Percentiles rank a stretch among this genome's conserved stretches.
phyloP scores from a whole-genome alignment of 2,888 invertebrate genomes.

The Melikaiella ostensackeni region DNA sequence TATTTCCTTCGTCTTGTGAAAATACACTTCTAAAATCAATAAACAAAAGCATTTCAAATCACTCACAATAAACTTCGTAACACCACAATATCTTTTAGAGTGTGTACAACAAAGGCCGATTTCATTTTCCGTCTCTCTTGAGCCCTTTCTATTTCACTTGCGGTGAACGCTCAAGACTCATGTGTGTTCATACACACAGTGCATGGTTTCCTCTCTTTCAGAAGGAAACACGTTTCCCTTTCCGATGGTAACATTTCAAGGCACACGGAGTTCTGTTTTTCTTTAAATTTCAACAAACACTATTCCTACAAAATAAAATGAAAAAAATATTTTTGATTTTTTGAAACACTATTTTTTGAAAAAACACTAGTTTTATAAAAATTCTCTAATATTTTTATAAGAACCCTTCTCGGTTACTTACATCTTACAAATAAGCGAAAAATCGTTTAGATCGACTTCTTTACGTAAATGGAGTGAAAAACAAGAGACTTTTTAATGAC shows the following conservation, averaged over 20 bases:
- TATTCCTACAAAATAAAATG: neutral
- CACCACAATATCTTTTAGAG: neutral
- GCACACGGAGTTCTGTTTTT: slow-evolving; percentile 14
- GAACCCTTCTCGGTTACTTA: slow-evolving; percentile 15
- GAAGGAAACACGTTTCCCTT: slow-evolving; percentile 35
- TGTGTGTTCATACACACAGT: slow-evolving; percentile 22
- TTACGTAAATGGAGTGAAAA: neutral
- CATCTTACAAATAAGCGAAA: neutral
- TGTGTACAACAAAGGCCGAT: slow-evolving; percentile 6
- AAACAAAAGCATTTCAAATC: neutral
- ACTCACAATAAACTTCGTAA: slow-evolving; percentile 1
- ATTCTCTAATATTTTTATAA: neutral
- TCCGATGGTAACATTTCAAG: slow-evolving; percentile 15
- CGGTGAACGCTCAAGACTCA: slow-evolving; percentile 31
- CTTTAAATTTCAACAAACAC: neutral
- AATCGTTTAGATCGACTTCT: slow-evolving; percentile 28
- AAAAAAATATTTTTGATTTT: neutral
- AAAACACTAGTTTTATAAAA: neutral
- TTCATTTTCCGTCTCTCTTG: slow-evolving; percentile 24
- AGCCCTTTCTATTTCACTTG: slow-evolving; percentile 36
- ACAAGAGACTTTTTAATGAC: neutral
- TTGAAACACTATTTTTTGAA: neutral
- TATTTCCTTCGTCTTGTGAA: neutral
- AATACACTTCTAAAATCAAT: neutral
- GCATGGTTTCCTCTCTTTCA: slow-evolving; percentile 23